Evolutionary conservation across 2,113 vertebrate species (phyloP).

Genomic region (Cavia porcellus): DNA sequence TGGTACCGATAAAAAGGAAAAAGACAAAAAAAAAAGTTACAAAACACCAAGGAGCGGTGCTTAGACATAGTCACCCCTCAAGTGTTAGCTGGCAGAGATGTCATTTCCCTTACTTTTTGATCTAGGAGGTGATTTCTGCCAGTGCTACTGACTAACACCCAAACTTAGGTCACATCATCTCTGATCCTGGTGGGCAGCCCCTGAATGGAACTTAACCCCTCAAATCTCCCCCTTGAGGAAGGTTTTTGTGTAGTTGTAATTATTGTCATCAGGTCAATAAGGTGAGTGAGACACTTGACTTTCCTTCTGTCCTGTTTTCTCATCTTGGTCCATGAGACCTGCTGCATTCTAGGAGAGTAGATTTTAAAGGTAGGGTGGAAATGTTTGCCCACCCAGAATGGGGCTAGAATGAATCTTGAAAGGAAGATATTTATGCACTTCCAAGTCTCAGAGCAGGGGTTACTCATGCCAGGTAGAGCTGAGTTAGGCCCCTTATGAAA

Average conservation of each 20-base stretch:
- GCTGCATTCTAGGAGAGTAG: not conserved
- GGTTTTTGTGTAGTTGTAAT: not conserved
- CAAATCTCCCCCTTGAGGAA: not conserved
- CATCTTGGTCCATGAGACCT: not conserved
- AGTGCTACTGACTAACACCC: not conserved
- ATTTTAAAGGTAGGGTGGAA: no score
- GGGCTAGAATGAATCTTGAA: not conserved
- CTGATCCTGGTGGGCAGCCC: no score
- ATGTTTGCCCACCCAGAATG: not conserved
- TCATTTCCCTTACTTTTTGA: not conserved
- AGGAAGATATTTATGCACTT: not conserved
- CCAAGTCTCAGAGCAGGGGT: not conserved
- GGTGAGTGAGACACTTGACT: not conserved
- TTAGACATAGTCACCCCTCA: not conserved
- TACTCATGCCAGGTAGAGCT: not conserved
- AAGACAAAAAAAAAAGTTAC: no score
- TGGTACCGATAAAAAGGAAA: no score
- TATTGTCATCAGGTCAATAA: not conserved
- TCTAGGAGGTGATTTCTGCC: not conserved
- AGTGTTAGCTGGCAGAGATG: not conserved
- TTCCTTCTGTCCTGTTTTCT: not conserved
- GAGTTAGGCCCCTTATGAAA: no score
- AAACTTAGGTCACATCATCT: not conserved
- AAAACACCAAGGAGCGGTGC: not conserved
- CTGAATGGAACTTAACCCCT: not conserved